Evolutionary conservation across 64 coral and sea anemone genomes (phyloP).

Genomic region (Trachythela sp.): DNA sequence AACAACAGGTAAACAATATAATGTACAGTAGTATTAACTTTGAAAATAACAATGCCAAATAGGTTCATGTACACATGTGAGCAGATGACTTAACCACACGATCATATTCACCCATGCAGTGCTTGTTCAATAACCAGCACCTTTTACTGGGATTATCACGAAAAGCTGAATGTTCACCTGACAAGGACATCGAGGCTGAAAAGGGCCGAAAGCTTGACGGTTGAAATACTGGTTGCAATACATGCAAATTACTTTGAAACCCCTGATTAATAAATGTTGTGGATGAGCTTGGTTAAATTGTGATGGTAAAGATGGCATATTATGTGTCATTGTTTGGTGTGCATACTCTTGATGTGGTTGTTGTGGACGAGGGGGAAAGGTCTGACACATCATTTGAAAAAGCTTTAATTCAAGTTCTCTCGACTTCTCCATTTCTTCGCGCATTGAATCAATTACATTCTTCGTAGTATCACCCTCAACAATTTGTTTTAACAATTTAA

Average conservation of each 20-base stretch:
- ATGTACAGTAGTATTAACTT: no score
- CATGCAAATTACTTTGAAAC: constrained; percentile 24
- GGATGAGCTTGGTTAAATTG: background rate
- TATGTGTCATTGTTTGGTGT: background rate
- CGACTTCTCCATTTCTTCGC: background rate
- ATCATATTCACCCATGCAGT: background rate
- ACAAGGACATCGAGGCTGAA: background rate
- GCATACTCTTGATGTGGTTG: background rate
- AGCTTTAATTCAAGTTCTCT: constrained; percentile 6
- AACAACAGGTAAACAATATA: no score
- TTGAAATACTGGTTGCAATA: constrained; percentile 7
- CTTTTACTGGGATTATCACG: background rate
- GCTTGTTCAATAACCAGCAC: background rate
- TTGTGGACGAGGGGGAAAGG: background rate
- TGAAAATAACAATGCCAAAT: no score
- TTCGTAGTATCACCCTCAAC: background rate
- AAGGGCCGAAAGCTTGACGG: background rate
- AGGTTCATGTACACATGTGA: background rate
- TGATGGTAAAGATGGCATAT: background rate
- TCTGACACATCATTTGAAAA: background rate
- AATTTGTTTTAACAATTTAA: constrained; percentile 20
- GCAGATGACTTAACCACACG: no score
- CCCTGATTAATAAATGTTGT: constrained; percentile 5
- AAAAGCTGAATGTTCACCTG: background rate
- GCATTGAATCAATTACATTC: background rate